A percentile compares a stretch with the other conserved stretches of the same genome.
Conservation (phyloP, 2,797 vertebrate species). For the Chrysocyon brachyurus region DNA sequence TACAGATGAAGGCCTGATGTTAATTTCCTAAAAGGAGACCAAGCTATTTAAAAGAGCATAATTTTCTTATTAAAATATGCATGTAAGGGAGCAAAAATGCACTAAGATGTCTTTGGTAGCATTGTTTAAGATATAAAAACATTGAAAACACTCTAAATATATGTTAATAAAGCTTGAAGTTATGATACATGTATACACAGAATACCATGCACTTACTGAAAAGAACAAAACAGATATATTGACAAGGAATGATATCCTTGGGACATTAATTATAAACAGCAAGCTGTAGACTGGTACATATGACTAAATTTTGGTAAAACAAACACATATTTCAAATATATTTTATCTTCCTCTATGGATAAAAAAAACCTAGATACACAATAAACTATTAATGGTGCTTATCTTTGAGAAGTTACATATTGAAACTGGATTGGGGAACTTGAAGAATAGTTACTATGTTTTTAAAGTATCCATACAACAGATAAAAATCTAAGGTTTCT, state of each 20-base stretch:
- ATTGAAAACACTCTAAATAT: conserved; percentile 17
- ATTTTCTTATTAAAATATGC: conserved; percentile 55
- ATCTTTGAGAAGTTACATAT: conserved; percentile 14
- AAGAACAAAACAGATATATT: conserved; percentile 37
- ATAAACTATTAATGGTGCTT: neutral
- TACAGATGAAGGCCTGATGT: neutral
- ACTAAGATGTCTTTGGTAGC: conserved; percentile 1
- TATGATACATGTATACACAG: neutral
- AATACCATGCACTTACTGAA: neutral
- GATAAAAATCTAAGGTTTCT: conserved; percentile 41
- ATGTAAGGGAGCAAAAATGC: neutral
- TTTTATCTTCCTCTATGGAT: conserved; percentile 20
- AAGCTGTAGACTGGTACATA: neutral
- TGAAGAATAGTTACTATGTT: neutral
- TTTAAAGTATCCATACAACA: conserved; percentile 11
- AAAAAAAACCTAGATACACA: conserved; percentile 3
- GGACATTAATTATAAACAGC: neutral
- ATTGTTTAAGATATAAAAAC: conserved; percentile 59
- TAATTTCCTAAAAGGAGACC: conserved; percentile 49
- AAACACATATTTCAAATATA: conserved; percentile 43
- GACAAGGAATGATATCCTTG: conserved; percentile 1
- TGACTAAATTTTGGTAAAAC: conserved; percentile 55
- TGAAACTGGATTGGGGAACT: neutral
- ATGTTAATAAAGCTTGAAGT: conserved; percentile 13
- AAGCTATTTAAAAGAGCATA: neutral